These are phyloP conservation scores for Agrotis segetum DNA, from an alignment of 2,888 invertebrate genomes.

Conservation along the genomic window DNA sequence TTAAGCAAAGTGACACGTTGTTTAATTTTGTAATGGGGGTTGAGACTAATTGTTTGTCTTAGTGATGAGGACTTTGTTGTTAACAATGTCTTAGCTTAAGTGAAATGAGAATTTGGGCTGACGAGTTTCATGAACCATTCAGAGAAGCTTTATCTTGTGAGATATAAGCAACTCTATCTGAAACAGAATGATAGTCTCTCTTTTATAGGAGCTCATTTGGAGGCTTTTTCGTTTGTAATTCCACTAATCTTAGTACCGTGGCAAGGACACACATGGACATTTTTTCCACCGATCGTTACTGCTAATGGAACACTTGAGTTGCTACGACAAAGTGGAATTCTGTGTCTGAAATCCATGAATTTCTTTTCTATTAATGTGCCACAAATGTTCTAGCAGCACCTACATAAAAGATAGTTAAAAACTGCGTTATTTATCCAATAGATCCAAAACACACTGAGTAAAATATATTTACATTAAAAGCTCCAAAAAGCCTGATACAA, in stretches of 20 bases:
- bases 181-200: no score
- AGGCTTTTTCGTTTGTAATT: neutral
- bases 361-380: neutral
- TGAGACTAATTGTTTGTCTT: slow-evolving; percentile 43
- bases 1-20: slow-evolving; percentile 46
- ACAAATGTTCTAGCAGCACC: no score
- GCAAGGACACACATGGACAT: neutral
- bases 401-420: neutral
- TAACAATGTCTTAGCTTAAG: slow-evolving; percentile 16
- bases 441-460: neutral
- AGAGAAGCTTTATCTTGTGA: neutral
- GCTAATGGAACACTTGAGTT: neutral
- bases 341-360: neutral
- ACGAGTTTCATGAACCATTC: neutral
- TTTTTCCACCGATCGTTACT: neutral
- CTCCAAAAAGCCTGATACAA: slow-evolving; percentile 12
- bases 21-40: slow-evolving; percentile 52
- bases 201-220: neutral
- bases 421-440: no score
- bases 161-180: no score
- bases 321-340: no score
- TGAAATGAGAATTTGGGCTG: slow-evolving; percentile 6
- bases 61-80: slow-evolving; percentile 25
- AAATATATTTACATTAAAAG: neutral
- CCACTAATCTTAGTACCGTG: neutral